Base-by-base conservation (phyloP, 2,113 vertebrate species). In the Labrus mixtus region DNA sequence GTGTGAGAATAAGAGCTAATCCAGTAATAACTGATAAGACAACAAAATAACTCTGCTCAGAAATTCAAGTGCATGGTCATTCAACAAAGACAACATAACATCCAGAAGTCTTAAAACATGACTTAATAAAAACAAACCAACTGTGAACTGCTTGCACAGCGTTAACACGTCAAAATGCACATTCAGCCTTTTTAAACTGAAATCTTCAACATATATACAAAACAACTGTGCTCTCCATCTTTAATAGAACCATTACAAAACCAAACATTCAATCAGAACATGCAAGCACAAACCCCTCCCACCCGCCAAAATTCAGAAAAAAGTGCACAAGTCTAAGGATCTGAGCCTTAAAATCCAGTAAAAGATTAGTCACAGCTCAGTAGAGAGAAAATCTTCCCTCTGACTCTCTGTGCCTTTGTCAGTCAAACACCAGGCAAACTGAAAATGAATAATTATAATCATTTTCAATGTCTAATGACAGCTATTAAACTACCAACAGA, bases 311-410 rank as follows among this genome's bases (percentile, higher is more conserved):
- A 33, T 6, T 33, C 29, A 33, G 29, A 33, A 17, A 58, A 20
- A 16, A 63, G 63, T 83, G 70, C 77, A 86, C 66, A 79, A 56
- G 22, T 10, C 15, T n/a, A 11, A 23, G 10, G 46, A 12, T 50
- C 0, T n/a, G 1, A 8, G 8, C 17, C 19, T 51, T 51, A 8
- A 9, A 51, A n/a, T 51, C 6, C 19, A 9, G 0, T 39, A 46
- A 41, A 33, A 68, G 20, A 63, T 67, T 22, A 66, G 48, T 75
- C 50, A 81, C 23, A 67, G 65, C 55, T 48, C 46, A 63, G 33
- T 66, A 58, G 17, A 48, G 17, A 57, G 61, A 20, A 53, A 53
- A 59, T 3, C 4, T 48, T 48, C 62, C 10, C 13, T 29, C 48
- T 68, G 41, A 33, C 60, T 39, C 53, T 0, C 4, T 62, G 55